Evolutionary conservation across 2,797 vertebrate genomes (phyloP), one percentile per base, ranked within the genome.

Genomic region (Tachyglossus aculeatus): DNA sequence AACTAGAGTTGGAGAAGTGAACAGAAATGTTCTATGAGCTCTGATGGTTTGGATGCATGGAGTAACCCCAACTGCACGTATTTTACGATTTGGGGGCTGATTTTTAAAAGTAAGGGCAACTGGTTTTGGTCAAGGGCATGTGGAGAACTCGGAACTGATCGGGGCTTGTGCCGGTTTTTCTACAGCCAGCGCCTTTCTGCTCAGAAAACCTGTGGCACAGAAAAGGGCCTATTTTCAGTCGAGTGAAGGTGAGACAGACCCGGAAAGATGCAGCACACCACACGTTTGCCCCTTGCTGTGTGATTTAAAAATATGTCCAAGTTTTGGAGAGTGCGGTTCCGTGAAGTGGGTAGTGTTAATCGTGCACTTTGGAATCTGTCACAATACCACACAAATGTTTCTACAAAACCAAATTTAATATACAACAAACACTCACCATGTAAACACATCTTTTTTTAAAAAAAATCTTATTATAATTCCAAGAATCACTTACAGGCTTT

Each of bases 331-430:
- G 50, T 16, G 36, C 39, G 63, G 51, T 47, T 77, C 72, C 78
- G 45, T 71, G 52, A 80, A 66, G 67, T 73, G 38, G 38, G 48
- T 60, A 48, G 44, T 59, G 71, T 68, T 56, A 75, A 69, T 40
- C 74, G 86, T 53, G 78, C 78, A 83, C 74, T 84, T 85, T 60
- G 43, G 86, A 84, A 94, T 90, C 78, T 82, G 91, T 92, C 92
- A 95, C 90, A 94, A 92, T 92, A 91, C 86, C 91, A 91, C 81
- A 89, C 88, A 84, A 84, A 62, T 9, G 31, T 87, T 93, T 90
- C 90, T 93, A 92, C 86, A 90, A 93, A 93, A 91, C 81, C 88
- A 88, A 91, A 92, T 93, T 92, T 92, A 92, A 93, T 93, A 75
- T 90, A 85, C 88, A 91, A 90, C 88, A 91, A 86, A 91, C 85